A percentile compares a stretch with the other conserved stretches of the same genome.
These are phyloP conservation scores for Glyphotaelius pellucidus DNA, from an alignment of 2,888 invertebrate genomes.

Conservation along the genomic window DNA sequence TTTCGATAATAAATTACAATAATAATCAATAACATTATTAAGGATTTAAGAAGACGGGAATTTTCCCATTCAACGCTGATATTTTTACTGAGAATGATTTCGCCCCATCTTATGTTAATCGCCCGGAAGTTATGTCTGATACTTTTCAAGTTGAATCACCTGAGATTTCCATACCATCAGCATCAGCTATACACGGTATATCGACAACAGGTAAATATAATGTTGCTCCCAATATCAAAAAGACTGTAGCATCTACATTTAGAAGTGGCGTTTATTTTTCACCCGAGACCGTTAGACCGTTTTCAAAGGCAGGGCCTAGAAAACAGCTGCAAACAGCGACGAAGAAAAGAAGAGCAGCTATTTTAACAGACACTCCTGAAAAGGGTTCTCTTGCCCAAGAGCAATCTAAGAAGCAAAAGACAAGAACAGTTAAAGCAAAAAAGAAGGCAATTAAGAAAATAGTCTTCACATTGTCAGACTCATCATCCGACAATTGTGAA, in stretches of 20 bases:
- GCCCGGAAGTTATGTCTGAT: background rate
- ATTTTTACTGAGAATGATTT: conserved; percentile 44
- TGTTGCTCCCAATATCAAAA: no score
- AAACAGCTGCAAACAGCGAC: conserved; percentile 3
- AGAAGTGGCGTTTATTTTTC: background rate
- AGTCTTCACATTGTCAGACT: background rate
- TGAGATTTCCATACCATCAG: background rate
- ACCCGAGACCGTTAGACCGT: conserved; percentile 14
- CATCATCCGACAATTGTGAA: background rate
- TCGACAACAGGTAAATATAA: no score
- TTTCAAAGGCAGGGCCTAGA: conserved; percentile 41
- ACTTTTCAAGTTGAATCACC: background rate
- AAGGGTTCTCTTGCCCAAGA: background rate
- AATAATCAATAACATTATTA: conserved; percentile 3
- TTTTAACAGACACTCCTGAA: conserved; percentile 43
- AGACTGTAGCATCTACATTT: background rate
- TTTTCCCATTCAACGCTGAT: conserved; percentile 12
- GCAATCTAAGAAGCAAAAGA: background rate
- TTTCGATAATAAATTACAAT: no score
- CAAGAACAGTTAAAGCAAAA: background rate
- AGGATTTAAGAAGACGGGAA: conserved; percentile 34
- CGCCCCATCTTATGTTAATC: conserved; percentile 2
- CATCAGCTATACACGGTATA: background rate
- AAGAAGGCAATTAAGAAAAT: background rate
- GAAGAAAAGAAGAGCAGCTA: conserved; percentile 6